Conservation (phyloP, 2,888 invertebrate genomes). For the Thymelicus lineola region DNA sequence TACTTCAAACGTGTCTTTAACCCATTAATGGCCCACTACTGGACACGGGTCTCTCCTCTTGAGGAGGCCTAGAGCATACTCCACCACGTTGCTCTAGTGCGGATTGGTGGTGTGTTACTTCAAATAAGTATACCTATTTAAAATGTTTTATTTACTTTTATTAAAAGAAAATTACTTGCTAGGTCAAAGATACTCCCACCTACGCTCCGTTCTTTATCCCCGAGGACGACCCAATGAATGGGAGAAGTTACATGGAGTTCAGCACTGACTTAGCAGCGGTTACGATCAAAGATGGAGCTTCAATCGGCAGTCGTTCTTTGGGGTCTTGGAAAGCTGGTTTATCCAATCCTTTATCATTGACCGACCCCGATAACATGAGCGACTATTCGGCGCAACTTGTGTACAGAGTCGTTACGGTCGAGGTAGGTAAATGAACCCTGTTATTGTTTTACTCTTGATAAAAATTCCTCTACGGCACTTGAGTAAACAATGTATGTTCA, state of each 20-base stretch:
- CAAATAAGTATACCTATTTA: background rate
- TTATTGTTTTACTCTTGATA: constrained; percentile 65
- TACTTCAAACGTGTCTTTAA: too few species aligned
- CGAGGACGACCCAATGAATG: constrained; percentile 87
- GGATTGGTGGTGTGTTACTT: too few species aligned
- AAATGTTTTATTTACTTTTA: background rate
- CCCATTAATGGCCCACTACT: too few species aligned
- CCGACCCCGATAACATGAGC: constrained; percentile 87
- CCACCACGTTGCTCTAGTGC: too few species aligned
- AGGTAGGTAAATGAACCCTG: constrained; percentile 86
- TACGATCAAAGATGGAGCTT: constrained; percentile 89
- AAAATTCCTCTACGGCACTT: constrained; percentile 65
- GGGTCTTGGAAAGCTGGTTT: constrained; percentile 93
- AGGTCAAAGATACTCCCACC: constrained; percentile 87
- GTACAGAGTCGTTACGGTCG: constrained; percentile 94
- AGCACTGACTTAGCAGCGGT: constrained; percentile 89
- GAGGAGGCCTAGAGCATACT: too few species aligned
- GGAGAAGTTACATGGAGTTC: constrained; percentile 91
- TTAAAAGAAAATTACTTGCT: constrained; percentile 16
- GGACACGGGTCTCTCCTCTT: too few species aligned
- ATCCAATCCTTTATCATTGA: constrained; percentile 87
- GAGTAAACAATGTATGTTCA: constrained; percentile 60
- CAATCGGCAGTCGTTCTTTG: constrained; percentile 88
- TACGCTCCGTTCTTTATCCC: constrained; percentile 88
- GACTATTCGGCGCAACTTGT: constrained; percentile 92